Evolutionary conservation across 2,797 vertebrate genomes (phyloP).

Genomic region (Alfaro cultratus): DNA sequence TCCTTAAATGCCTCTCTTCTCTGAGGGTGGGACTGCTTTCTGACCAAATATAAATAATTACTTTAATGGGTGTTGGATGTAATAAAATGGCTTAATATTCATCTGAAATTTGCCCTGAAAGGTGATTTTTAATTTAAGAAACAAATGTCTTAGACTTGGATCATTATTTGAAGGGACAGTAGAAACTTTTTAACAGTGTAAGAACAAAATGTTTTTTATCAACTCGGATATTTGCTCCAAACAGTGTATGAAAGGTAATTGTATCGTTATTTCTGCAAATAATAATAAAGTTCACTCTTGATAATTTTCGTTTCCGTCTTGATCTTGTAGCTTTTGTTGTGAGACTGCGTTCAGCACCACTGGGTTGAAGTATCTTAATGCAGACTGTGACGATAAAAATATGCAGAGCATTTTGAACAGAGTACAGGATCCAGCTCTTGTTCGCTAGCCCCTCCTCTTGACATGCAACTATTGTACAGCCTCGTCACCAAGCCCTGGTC

Average conservation of each 20-base stretch:
- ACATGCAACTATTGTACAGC: neutral
- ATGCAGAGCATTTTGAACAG: neutral
- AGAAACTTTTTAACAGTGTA: conserved; percentile 17
- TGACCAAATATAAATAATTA: conserved; percentile 45
- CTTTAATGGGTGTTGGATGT: conserved; percentile 9
- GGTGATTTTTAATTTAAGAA: conserved; percentile 18
- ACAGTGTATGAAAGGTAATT: conserved; percentile 15
- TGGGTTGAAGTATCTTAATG: neutral
- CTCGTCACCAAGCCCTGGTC: conserved; percentile 16
- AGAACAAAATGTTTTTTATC: conserved; percentile 17
- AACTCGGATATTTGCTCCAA: neutral
- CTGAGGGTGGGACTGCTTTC: conserved; percentile 30
- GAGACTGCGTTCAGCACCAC: neutral
- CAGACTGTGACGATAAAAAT: neutral
- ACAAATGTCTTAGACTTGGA: neutral
- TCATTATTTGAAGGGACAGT: conserved; percentile 22
- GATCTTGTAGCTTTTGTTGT: neutral
- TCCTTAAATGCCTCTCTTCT: conserved; percentile 22
- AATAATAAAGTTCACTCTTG: conserved; percentile 28
- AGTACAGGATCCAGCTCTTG: neutral
- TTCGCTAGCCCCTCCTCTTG: neutral
- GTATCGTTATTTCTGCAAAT: conserved; percentile 45
- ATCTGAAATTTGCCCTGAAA: conserved; percentile 6
- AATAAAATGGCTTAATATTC: conserved; percentile 35
- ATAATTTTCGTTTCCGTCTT: conserved; percentile 23